A percentile compares a stretch with the other conserved stretches of the same genome.
These are phyloP conservation scores for Polylopha cassiicola DNA, from an alignment of 2,888 invertebrate genomes.

Conservation along the genomic window DNA sequence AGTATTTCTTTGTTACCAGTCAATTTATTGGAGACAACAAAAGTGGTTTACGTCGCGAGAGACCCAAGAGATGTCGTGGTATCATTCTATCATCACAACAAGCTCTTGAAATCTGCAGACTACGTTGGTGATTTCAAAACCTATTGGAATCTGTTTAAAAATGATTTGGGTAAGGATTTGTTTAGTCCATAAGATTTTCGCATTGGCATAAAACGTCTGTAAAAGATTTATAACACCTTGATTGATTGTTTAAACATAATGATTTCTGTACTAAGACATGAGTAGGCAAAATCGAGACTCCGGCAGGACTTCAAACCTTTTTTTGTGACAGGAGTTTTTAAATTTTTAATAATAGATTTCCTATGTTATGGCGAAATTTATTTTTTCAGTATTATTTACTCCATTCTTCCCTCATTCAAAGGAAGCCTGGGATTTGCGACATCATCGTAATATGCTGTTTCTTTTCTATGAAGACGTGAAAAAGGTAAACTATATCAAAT, in stretches of 20 bases:
- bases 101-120: constrained; percentile 76
- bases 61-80: constrained; percentile 86
- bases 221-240: too few species aligned
- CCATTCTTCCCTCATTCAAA: constrained; percentile 83
- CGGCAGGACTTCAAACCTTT: too few species aligned
- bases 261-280: too few species aligned
- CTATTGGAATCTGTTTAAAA: constrained; percentile 79
- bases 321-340: too few species aligned
- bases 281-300: too few species aligned
- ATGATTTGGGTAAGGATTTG: constrained; percentile 67
- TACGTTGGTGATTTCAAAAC: constrained; percentile 76
- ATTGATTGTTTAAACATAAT: too few species aligned
- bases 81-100: constrained; percentile 83
- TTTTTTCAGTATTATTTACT: constrained; percentile 36
- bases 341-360: too few species aligned
- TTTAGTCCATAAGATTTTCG: constrained; percentile 54
- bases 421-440: constrained; percentile 78
- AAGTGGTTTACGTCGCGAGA: constrained; percentile 79
- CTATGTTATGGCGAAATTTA: too few species aligned
- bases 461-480: constrained; percentile 83
- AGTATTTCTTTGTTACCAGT: constrained; percentile 65
- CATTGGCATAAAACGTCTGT: too few species aligned
- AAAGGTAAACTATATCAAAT: too few species aligned
- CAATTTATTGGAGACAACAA: constrained; percentile 42
- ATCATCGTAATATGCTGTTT: constrained; percentile 79